Percentiles rank a stretch among this genome's conserved stretches.
Evolutionary conservation across 2,113 vertebrate genomes (phyloP).

Genomic region (Propithecus coquereli): DNA sequence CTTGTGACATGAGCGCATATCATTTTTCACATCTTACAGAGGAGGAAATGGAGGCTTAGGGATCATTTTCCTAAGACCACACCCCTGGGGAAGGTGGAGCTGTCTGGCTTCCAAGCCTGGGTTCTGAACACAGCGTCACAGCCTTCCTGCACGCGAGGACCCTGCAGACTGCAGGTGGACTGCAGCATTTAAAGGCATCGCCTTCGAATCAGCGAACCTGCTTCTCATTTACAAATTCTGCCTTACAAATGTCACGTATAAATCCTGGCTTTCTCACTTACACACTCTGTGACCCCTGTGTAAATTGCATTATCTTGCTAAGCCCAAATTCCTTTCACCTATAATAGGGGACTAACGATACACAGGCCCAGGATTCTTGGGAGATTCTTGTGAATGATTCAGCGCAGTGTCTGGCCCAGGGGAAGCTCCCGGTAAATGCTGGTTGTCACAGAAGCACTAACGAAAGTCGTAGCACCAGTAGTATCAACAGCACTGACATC

Average conservation of each 20-base stretch:
- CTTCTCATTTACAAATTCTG: background rate
- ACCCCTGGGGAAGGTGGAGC: background rate
- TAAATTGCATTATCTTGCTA: background rate
- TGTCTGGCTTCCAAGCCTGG: background rate
- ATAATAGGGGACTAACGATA: too few species aligned
- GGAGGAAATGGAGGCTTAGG: background rate
- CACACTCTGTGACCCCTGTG: background rate
- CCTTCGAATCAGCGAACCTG: background rate
- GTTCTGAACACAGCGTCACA: too few species aligned
- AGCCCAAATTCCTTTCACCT: background rate
- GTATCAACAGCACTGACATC: background rate
- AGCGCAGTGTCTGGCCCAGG: too few species aligned
- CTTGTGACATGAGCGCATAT: background rate
- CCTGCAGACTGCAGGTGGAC: too few species aligned
- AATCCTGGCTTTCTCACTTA: background rate
- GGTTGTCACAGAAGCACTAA: background rate
- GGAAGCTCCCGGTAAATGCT: background rate
- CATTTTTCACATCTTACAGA: background rate
- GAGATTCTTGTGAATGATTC: background rate
- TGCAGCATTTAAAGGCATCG: background rate
- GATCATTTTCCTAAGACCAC: background rate
- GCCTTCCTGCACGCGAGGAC: background rate
- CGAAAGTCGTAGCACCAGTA: fast-evolving
- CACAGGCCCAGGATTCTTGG: background rate
- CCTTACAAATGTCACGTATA: background rate